Conservation (phyloP, 2,797 vertebrate species). For the Poeciliopsis presidionis region DNA sequence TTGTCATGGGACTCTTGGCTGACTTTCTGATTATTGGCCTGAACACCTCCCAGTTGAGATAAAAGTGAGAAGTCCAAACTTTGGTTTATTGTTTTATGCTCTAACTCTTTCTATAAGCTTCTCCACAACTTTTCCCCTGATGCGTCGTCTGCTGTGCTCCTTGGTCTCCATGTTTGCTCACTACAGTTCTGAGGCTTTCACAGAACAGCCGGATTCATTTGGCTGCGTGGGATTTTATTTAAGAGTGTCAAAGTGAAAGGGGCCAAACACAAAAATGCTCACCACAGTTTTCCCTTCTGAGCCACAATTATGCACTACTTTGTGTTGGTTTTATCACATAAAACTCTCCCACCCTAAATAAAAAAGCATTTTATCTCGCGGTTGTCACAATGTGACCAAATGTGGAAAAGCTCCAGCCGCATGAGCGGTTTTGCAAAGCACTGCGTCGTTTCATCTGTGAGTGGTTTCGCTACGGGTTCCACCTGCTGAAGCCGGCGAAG, state of each 20-base stretch:
- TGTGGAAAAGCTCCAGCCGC: not conserved
- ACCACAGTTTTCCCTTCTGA: not conserved
- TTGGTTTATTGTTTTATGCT: not conserved
- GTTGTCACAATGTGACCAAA: slow-evolving; percentile 1
- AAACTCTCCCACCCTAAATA: too few species aligned
- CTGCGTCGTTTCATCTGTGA: slow-evolving; percentile 42
- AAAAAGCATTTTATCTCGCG: not conserved
- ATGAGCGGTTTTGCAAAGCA: not conserved
- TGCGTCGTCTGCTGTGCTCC: not conserved
- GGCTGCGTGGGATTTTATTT: not conserved
- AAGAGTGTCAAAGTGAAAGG: not conserved
- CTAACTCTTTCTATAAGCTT: not conserved
- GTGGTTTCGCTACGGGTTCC: slow-evolving; percentile 23
- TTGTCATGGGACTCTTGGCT: not conserved
- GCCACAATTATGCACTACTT: not conserved
- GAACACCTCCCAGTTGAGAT: not conserved
- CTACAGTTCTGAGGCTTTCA: not conserved
- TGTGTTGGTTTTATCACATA: not conserved
- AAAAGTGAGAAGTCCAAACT: not conserved
- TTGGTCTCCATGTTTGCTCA: not conserved
- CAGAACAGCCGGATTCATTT: not conserved
- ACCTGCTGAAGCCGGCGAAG: slow-evolving; percentile 50
- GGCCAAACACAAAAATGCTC: not conserved
- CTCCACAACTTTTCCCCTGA: not conserved
- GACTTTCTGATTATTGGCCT: not conserved